These are phyloP conservation scores for Sebastes diaconus DNA, from an alignment of 2,797 vertebrate genomes.

Conservation along the genomic window DNA sequence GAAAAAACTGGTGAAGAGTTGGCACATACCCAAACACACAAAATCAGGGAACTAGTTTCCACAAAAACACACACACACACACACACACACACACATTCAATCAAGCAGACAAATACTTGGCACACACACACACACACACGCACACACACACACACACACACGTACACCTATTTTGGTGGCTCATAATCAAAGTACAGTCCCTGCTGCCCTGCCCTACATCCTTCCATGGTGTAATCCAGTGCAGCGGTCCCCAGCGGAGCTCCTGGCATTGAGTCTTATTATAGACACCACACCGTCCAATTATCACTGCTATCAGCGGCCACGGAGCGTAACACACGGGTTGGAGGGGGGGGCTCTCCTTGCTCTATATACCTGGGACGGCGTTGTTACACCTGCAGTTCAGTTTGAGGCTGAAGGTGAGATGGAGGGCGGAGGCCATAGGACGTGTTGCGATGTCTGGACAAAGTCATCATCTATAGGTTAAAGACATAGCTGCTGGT, in stretches of 20 bases:
- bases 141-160: conserved; percentile 1
- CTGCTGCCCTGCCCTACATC: conserved; percentile 80
- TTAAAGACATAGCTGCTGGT: too few species aligned
- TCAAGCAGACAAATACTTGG: conserved; percentile 35
- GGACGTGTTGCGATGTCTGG: neutral
- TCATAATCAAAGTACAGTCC: conserved; percentile 84
- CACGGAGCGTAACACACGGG: conserved; percentile 18
- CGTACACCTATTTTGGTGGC: conserved; percentile 76
- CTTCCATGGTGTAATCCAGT: conserved; percentile 79
- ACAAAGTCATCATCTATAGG: neutral
- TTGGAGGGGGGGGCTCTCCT: neutral
- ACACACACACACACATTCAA: conserved; percentile 23
- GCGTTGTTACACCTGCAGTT: conserved; percentile 23
- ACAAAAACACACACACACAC: neutral
- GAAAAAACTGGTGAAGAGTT: conserved; percentile 14
- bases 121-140: neutral
- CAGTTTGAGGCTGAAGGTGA: conserved; percentile 38
- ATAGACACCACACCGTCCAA: conserved; percentile 79
- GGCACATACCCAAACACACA: conserved; percentile 20
- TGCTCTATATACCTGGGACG: conserved; percentile 57
- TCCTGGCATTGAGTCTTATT: conserved; percentile 79
- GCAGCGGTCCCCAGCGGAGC: conserved; percentile 70
- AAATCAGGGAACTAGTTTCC: conserved; percentile 22
- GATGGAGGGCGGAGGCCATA: neutral
- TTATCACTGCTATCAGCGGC: conserved; percentile 76